These are phyloP conservation scores for Myotis yumanensis DNA, from an alignment of 2,113 vertebrate species.

Conservation along the genomic window DNA sequence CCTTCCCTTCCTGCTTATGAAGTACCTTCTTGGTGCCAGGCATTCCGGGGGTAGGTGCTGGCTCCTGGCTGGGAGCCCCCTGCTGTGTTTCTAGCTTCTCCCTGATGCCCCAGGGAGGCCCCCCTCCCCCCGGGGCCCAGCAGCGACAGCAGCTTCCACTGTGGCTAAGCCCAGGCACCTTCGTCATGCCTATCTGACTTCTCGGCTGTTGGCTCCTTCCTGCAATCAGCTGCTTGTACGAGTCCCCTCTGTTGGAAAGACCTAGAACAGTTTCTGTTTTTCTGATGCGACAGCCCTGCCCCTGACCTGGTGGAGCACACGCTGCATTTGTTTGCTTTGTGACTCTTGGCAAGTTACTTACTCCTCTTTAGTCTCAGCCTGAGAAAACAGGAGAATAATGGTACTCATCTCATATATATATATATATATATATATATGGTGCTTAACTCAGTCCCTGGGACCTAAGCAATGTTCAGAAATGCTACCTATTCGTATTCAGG, in stretches of 20 bases:
- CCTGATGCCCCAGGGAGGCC: no score
- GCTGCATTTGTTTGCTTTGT: background rate
- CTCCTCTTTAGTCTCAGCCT: background rate
- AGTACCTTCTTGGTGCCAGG: background rate
- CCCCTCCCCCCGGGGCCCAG: accelerated
- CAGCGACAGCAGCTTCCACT: background rate
- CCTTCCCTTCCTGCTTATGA: background rate
- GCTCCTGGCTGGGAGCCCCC: no score
- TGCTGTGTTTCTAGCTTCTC: background rate
- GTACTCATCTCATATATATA: background rate
- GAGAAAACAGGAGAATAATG: background rate
- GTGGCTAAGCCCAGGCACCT: no score
- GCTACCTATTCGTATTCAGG: background rate
- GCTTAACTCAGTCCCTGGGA: background rate
- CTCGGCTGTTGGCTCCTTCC: background rate
- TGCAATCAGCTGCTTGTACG: background rate
- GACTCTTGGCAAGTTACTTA: background rate
- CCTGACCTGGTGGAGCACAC: accelerated
- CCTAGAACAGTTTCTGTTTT: background rate
- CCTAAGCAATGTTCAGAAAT: background rate
- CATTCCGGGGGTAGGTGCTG: background rate
- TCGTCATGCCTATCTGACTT: background rate
- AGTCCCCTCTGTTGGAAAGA: background rate
- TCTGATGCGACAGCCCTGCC: background rate
- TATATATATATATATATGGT: background rate